phyloP scores from a whole-genome alignment of 2,113 vertebrate genomes.

The Mohoua ochrocephala region DNA sequence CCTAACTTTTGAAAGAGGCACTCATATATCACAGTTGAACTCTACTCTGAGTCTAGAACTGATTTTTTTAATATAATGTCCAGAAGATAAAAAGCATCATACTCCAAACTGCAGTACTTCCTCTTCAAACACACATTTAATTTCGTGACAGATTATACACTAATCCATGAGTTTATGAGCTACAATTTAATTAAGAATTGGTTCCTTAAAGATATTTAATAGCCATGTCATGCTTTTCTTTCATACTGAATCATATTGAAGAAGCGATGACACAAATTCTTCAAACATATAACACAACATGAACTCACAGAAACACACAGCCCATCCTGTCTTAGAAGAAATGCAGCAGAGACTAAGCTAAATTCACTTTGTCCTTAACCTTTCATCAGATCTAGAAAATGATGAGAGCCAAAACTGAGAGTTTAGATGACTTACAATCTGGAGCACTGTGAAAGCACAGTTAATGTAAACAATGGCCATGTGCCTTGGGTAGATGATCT shows the following conservation, averaged over 20 bases:
- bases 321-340: background rate
- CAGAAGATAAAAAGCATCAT: background rate
- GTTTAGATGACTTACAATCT: background rate
- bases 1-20: background rate
- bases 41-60: background rate
- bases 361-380: background rate
- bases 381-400: background rate
- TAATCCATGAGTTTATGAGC: background rate
- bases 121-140: background rate
- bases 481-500: background rate
- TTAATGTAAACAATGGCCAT: background rate
- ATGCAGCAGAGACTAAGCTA: background rate
- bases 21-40: background rate
- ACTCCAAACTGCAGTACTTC: background rate
- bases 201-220: background rate
- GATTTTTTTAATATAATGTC: background rate
- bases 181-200: background rate
- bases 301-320: background rate
- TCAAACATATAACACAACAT: fast-evolving
- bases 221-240: background rate
- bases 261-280: background rate
- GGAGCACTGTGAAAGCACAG: background rate
- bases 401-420: background rate
- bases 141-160: background rate
- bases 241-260: background rate